Percentiles rank a stretch among this genome's conserved stretches.
phyloP scores from a whole-genome alignment of 1,140 invertebrate genomes.

The Homarus americanus region DNA sequence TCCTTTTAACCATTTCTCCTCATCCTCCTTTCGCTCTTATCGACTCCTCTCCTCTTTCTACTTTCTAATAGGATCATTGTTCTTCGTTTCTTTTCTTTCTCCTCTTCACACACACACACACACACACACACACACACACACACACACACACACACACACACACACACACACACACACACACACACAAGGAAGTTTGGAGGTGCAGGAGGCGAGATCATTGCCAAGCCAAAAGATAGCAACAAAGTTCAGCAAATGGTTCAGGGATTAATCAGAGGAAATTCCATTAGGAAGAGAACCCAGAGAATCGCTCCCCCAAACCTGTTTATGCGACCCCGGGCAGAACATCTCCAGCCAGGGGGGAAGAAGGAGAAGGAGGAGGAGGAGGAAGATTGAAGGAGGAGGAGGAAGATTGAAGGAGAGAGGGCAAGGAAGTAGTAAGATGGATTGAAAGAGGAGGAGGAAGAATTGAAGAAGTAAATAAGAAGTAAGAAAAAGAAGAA shows the following conservation, averaged over 20 bases:
- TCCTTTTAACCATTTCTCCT: background rate
- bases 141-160: background rate
- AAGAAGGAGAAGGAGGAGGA: background rate
- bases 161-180: constrained; percentile 5
- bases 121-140: background rate
- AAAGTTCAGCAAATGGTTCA: constrained; percentile 30
- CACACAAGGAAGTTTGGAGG: background rate
- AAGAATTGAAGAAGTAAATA: background rate
- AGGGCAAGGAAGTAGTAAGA: background rate
- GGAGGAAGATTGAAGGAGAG: background rate
- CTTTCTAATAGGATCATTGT: too few relatives aligned
- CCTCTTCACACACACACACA: background rate
- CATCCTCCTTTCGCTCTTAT: background rate
- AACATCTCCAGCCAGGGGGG: background rate
- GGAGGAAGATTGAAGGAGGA: background rate
- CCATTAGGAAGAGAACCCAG: constrained; percentile 19
- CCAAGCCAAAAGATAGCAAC: constrained; percentile 19
- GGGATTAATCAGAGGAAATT: constrained; percentile 40
- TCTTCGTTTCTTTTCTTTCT: too few relatives aligned
- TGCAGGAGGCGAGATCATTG: background rate
- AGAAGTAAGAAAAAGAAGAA: background rate
- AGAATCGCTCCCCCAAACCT: constrained; percentile 8
- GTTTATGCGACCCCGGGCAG: constrained; percentile 26
- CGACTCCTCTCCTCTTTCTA: background rate
- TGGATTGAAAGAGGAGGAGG: background rate